Percentiles rank a stretch among this genome's conserved stretches.
phyloP scores from a whole-genome alignment of 2,888 invertebrate species.

The Allacma fusca region DNA sequence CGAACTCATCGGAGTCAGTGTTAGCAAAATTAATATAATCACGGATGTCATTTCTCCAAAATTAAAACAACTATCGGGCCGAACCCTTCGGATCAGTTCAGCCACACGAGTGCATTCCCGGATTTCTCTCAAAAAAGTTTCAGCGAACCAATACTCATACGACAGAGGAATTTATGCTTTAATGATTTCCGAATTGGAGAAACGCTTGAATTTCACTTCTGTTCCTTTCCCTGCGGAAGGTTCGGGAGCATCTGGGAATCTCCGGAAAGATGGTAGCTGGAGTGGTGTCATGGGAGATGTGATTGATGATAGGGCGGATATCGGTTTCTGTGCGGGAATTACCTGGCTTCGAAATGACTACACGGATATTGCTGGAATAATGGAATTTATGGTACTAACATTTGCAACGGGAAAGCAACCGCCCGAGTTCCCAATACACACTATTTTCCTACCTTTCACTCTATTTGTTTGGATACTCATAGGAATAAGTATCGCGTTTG shows the following conservation, averaged over 20 bases:
- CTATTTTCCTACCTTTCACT: conserved; percentile 8
- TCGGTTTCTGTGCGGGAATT: conserved; percentile 26
- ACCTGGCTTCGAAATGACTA: conserved; percentile 9
- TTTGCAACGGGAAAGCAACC: conserved; percentile 14
- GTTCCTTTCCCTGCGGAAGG: neutral
- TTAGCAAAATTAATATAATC: neutral
- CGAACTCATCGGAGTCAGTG: neutral
- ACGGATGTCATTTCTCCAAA: neutral
- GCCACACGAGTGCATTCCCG: neutral
- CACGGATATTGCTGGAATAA: neutral
- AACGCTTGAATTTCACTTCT: conserved; percentile 9
- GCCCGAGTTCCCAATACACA: neutral
- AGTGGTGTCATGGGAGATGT: conserved; percentile 25
- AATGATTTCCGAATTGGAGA: neutral
- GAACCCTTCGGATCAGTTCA: neutral
- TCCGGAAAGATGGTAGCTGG: conserved; percentile 14
- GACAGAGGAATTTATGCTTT: neutral
- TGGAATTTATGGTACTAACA: conserved; percentile 16
- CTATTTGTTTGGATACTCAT: neutral
- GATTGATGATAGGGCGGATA: neutral
- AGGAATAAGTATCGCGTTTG: neutral
- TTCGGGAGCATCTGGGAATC: conserved; percentile 7
- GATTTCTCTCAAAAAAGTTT: neutral
- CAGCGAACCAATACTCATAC: neutral
- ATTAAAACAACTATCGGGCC: neutral